A percentile compares a stretch with the other conserved stretches of the same genome.
These are phyloP conservation scores for Lemur catta DNA, from an alignment of 2,797 vertebrate genomes.

Conservation along the genomic window DNA sequence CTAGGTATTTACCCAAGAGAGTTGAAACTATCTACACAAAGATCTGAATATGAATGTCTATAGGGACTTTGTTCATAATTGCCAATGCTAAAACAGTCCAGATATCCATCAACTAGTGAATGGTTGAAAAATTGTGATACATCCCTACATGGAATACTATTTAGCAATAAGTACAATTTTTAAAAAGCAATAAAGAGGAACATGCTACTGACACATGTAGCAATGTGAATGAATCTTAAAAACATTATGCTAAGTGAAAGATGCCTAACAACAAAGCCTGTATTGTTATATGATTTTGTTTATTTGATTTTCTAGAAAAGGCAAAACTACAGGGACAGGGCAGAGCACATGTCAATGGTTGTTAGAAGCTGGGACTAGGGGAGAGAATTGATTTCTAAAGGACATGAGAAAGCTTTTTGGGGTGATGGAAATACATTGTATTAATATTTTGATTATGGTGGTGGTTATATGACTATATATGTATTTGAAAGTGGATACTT, in stretches of 20 bases:
- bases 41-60: background rate
- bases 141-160: background rate
- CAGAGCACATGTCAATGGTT: background rate
- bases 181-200: background rate
- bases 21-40: background rate
- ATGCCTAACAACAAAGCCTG: background rate
- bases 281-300: background rate
- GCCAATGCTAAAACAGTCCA: background rate
- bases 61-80: background rate
- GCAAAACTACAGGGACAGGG: background rate
- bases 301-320: background rate
- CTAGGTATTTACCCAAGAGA: background rate
- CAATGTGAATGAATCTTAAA: background rate
- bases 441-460: background rate
- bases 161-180: background rate
- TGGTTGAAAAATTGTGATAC: background rate
- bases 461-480: background rate
- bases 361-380: background rate
- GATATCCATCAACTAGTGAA: background rate
- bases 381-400: background rate
- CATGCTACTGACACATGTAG: background rate
- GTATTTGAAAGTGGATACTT: background rate
- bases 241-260: background rate
- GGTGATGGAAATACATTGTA: background rate
- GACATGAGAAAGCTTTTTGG: background rate